Evolutionary conservation across 2,113 vertebrate species (phyloP).

Genomic region (Triplophysa siluroides): DNA sequence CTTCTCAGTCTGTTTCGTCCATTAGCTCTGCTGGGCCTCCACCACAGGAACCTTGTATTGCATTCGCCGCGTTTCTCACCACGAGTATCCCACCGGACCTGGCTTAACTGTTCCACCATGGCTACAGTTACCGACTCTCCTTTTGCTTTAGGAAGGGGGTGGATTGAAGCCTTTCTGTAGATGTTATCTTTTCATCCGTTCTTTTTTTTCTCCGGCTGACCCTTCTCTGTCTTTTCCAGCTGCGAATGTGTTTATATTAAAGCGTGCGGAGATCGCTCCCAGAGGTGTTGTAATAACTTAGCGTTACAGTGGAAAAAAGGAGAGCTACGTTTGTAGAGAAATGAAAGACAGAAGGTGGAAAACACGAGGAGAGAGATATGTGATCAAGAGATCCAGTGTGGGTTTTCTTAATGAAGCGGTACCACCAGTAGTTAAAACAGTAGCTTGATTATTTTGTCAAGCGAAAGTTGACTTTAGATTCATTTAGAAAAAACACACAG

Average conservation of each 20-base stretch:
- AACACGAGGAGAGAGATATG: slow-evolving; percentile 41
- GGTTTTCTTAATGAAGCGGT: slow-evolving; percentile 44
- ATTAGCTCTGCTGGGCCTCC: slow-evolving; percentile 28
- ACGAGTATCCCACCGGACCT: slow-evolving; percentile 11
- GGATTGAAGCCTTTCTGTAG: slow-evolving; percentile 25
- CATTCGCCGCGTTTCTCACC: slow-evolving; percentile 37
- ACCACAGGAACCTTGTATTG: slow-evolving; percentile 16
- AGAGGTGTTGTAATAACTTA: slow-evolving; percentile 59
- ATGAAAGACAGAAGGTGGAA: slow-evolving; percentile 50
- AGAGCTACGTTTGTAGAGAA: slow-evolving; percentile 38
- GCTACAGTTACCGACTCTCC: slow-evolving; percentile 49
- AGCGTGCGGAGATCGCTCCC: slow-evolving; percentile 55
- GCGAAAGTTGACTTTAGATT: slow-evolving; percentile 5
- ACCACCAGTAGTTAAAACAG: slow-evolving; percentile 18
- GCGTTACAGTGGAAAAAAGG: slow-evolving; percentile 54
- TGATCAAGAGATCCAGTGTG: slow-evolving; percentile 49
- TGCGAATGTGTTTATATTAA: slow-evolving; percentile 64
- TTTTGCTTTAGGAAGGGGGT: slow-evolving; percentile 29
- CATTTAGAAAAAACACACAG: not conserved
- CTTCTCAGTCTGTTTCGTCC: slow-evolving; percentile 39
- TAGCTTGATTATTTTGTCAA: not conserved
- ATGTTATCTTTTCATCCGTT: slow-evolving; percentile 60
- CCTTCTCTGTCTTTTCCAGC: slow-evolving; percentile 51
- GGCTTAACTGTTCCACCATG: slow-evolving; percentile 48
- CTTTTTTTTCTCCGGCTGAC: slow-evolving; percentile 26